phyloP scores from a whole-genome alignment of 2,113 vertebrate species.

The Heterochromis multidens region DNA sequence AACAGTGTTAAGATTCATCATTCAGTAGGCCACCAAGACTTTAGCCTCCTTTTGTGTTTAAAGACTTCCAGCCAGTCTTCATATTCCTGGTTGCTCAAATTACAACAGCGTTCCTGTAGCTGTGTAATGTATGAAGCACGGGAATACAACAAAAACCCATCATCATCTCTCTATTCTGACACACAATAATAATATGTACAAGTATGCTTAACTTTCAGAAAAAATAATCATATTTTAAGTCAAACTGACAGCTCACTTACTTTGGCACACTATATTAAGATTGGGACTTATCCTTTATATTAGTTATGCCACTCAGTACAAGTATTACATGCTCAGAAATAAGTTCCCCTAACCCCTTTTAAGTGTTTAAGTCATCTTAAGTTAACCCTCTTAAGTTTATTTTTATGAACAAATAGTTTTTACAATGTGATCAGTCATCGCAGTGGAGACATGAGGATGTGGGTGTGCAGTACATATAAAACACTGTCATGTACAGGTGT shows the following conservation, averaged over 20 bases:
- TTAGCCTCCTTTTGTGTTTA: neutral
- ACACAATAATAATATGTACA: neutral
- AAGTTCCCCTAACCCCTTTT: accelerated
- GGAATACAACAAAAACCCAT: neutral
- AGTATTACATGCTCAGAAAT: neutral
- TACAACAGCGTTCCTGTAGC: neutral
- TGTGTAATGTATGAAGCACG: neutral
- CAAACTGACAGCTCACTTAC: no score
- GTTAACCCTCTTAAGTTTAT: no score
- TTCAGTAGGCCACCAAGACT: neutral
- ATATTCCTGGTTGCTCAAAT: no score
- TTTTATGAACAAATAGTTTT: neutral
- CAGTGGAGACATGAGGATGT: neutral
- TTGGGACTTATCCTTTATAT: no score
- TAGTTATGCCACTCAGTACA: neutral
- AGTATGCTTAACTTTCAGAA: neutral
- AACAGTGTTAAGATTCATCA: neutral
- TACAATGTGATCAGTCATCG: accelerated
- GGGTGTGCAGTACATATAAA: accelerated
- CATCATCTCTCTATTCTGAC: neutral
- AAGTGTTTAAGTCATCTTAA: no score
- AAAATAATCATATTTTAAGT: neutral
- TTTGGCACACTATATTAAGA: neutral
- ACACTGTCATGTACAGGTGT: neutral
- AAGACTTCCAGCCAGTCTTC: no score